Percentiles rank a stretch among this genome's conserved stretches.
Conservation (phyloP, 2,797 vertebrate genomes). For the Gymnothorax javanicus region DNA sequence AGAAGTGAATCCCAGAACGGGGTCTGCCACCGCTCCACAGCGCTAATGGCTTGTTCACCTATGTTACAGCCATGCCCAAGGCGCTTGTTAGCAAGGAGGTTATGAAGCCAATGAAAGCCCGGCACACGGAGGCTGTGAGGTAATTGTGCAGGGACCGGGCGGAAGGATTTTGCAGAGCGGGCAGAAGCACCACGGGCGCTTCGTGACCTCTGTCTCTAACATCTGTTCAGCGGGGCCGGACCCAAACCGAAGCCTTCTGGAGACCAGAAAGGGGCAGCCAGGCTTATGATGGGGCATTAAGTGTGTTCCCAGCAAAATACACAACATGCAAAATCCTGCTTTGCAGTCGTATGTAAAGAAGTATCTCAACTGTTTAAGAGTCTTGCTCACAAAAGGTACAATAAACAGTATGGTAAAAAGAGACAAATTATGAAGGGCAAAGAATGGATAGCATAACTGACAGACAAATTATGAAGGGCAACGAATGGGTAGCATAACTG, state of each 20-base stretch:
- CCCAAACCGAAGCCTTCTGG: constrained; percentile 45
- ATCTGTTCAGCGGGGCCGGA: constrained; percentile 57
- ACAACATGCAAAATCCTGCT: neutral
- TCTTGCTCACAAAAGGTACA: no score
- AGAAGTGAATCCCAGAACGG: neutral
- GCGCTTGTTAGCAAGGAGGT: constrained; percentile 46
- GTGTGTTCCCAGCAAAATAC: neutral
- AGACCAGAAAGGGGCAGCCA: constrained; percentile 39
- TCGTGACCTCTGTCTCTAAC: constrained; percentile 57
- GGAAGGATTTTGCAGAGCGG: constrained; percentile 53
- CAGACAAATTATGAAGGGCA: no score
- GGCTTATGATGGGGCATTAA: constrained; percentile 37
- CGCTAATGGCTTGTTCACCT: constrained; percentile 47
- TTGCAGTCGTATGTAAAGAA: neutral
- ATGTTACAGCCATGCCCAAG: constrained; percentile 43
- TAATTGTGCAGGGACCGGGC: constrained; percentile 53
- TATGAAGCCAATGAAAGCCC: constrained; percentile 44
- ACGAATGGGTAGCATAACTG: no score
- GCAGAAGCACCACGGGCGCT: constrained; percentile 53
- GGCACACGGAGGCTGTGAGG: constrained; percentile 55
- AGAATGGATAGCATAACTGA: no score
- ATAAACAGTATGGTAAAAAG: neutral
- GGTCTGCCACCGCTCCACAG: neutral
- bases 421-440: no score
- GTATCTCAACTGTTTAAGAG: neutral